Percentiles rank a stretch among this genome's conserved stretches.
Evolutionary conservation across 2,797 vertebrate species (phyloP).

Genomic region (Aselliscus stoliczkanus): DNA sequence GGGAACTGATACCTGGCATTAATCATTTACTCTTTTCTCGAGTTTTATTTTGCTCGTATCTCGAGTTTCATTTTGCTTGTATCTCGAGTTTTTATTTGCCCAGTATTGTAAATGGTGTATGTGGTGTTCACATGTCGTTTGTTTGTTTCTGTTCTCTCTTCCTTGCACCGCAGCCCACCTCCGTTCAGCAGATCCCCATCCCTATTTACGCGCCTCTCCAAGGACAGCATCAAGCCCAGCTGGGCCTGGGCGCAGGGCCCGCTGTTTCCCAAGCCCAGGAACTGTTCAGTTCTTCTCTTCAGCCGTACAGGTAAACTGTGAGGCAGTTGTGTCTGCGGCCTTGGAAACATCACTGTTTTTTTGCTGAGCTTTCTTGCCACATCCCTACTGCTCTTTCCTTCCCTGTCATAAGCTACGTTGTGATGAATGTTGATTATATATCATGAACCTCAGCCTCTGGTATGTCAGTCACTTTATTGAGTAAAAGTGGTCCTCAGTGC

Average conservation of each 20-base stretch:
- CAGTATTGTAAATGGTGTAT: neutral
- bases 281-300: slow-evolving; percentile 94
- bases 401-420: neutral
- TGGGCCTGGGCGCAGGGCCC: slow-evolving; percentile 91
- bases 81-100: neutral
- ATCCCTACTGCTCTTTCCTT: neutral
- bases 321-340: too few species aligned
- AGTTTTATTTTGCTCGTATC: too few species aligned
- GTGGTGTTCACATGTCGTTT: neutral
- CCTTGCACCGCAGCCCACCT: slow-evolving; percentile 85
- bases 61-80: neutral
- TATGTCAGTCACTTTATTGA: neutral
- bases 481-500: neutral
- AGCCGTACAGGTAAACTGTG: slow-evolving; percentile 90
- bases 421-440: neutral
- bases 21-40: neutral
- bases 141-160: neutral
- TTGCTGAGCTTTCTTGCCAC: neutral
- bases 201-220: slow-evolving; percentile 98
- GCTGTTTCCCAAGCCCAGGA: slow-evolving; percentile 97
- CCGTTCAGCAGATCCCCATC: slow-evolving; percentile 98
- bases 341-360: neutral
- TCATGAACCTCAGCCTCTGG: neutral
- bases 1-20: neutral
- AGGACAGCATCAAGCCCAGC: slow-evolving; percentile 92